Evolutionary conservation across 2,888 invertebrate genomes (phyloP).

Genomic region (Dynastes maya): DNA sequence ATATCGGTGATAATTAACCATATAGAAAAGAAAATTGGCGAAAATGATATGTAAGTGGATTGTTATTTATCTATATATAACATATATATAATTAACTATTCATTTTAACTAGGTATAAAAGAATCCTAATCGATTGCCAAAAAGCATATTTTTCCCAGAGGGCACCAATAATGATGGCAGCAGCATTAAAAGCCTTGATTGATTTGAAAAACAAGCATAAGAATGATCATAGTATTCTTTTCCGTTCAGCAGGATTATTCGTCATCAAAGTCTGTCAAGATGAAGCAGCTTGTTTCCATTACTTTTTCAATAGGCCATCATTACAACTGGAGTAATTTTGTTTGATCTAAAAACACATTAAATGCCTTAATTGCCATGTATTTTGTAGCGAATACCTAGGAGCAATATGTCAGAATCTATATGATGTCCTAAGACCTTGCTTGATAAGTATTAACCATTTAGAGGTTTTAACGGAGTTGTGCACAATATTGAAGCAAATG

Average conservation of each 20-base stretch:
- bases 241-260: slow-evolving; percentile 91
- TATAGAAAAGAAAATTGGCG: slow-evolving; percentile 84
- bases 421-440: slow-evolving; percentile 93
- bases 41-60: slow-evolving; percentile 80
- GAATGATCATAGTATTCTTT: slow-evolving; percentile 87
- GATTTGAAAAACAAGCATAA: slow-evolving; percentile 78
- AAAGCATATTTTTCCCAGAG: slow-evolving; percentile 87
- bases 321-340: slow-evolving; percentile 76
- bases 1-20: slow-evolving; percentile 86
- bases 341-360: neutral
- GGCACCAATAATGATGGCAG: slow-evolving; percentile 77
- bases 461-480: slow-evolving; percentile 97
- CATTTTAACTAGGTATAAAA: slow-evolving; percentile 74
- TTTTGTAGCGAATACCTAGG: slow-evolving; percentile 83
- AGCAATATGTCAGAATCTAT: slow-evolving; percentile 88
- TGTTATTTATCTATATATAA: slow-evolving; percentile 28
- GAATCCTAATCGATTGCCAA: slow-evolving; percentile 85
- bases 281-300: slow-evolving; percentile 91
- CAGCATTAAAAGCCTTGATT: slow-evolving; percentile 80
- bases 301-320: slow-evolving; percentile 87
- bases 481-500: slow-evolving; percentile 94
- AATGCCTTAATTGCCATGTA: neutral
- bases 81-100: slow-evolving; percentile 1
- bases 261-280: slow-evolving; percentile 95
- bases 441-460: slow-evolving; percentile 97